A percentile compares a stretch with the other conserved stretches of the same genome.
Conservation (phyloP, 2,797 vertebrate species). For the Lacerta viridis region DNA sequence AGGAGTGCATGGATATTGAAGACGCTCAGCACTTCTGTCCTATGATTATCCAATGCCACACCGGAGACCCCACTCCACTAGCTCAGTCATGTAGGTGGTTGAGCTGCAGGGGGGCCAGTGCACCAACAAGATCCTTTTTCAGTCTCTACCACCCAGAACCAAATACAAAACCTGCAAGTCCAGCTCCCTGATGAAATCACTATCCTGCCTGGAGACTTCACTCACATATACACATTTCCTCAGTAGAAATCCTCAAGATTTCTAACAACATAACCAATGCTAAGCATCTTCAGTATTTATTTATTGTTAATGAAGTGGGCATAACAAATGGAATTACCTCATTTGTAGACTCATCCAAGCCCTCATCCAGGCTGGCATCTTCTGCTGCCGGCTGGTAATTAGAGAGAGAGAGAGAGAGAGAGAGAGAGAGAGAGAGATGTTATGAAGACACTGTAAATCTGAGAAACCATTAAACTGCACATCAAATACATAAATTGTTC, state of each 20-base stretch:
- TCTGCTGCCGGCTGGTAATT: constrained; percentile 72
- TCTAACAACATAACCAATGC: not conserved
- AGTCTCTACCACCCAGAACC: too few relatives aligned
- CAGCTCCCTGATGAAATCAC: not conserved
- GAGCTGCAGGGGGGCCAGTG: too few relatives aligned
- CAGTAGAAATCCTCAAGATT: not conserved
- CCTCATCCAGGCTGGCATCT: constrained; percentile 64
- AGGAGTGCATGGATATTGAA: too few relatives aligned
- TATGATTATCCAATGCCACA: too few relatives aligned
- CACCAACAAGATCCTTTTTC: too few relatives aligned
- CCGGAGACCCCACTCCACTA: too few relatives aligned
- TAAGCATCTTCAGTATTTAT: not conserved
- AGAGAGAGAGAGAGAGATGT: not conserved
- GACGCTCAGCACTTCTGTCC: too few relatives aligned
- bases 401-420: not conserved
- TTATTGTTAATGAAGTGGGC: not conserved
- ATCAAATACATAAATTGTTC: not conserved
- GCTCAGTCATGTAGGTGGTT: too few relatives aligned
- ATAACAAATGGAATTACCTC: constrained; percentile 66
- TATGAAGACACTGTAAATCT: constrained; percentile 33
- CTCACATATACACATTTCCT: not conserved
- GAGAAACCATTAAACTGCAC: not conserved
- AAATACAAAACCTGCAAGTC: too few relatives aligned
- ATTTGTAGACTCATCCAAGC: constrained; percentile 61
- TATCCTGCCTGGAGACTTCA: not conserved